phyloP scores from a whole-genome alignment of 2,888 invertebrate genomes.

The Pachymerium ferrugineum region DNA sequence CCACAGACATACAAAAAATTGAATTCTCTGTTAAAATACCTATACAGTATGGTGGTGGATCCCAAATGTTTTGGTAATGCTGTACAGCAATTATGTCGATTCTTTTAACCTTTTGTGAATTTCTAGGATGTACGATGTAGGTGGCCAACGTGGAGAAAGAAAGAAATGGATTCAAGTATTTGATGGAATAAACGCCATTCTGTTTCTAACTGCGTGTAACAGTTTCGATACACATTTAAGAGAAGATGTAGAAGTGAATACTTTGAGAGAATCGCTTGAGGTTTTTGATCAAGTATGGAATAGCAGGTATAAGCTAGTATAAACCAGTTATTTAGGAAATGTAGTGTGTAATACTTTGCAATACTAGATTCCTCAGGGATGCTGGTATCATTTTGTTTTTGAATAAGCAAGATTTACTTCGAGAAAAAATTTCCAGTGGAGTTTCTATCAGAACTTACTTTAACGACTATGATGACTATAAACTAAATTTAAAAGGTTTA shows the following conservation, averaged over 20 bases:
- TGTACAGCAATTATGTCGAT: not conserved
- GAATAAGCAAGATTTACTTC: slow-evolving; percentile 73
- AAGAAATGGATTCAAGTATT: slow-evolving; percentile 81
- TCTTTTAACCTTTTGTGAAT: not conserved
- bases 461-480: slow-evolving; percentile 59
- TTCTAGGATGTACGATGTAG: slow-evolving; percentile 69
- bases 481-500: slow-evolving; percentile 37
- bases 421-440: slow-evolving; percentile 64
- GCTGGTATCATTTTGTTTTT: slow-evolving; percentile 74
- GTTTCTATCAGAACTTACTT: slow-evolving; percentile 60
- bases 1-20: slow-evolving; percentile 67
- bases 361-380: slow-evolving; percentile 61
- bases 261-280: slow-evolving; percentile 64
- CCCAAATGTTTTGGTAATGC: slow-evolving; percentile 59
- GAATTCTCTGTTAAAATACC: slow-evolving; percentile 67
- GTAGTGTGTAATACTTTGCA: slow-evolving; percentile 13
- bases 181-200: slow-evolving; percentile 72
- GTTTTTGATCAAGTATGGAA: slow-evolving; percentile 73
- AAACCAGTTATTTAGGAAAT: not conserved
- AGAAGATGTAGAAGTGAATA: slow-evolving; percentile 64
- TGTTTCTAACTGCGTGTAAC: slow-evolving; percentile 72
- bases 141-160: slow-evolving; percentile 73
- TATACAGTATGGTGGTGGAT: slow-evolving; percentile 63
- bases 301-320: slow-evolving; percentile 55
- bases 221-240: slow-evolving; percentile 71